Evolutionary conservation across 2,888 invertebrate species (phyloP).

Genomic region (Troides helena): DNA sequence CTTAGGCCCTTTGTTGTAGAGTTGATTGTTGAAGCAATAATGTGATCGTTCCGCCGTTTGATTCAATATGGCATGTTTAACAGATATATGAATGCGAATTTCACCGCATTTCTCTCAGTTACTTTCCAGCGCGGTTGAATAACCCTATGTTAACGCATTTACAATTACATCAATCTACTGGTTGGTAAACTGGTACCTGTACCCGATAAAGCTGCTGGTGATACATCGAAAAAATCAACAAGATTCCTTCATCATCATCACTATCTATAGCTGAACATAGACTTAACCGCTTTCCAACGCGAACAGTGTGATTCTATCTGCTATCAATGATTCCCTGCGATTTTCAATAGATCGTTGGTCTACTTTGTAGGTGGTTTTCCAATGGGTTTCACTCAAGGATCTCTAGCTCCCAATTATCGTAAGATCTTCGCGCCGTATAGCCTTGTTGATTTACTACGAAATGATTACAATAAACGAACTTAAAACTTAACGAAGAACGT

Average conservation of each 20-base stretch:
- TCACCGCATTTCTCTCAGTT: conserved; percentile 68
- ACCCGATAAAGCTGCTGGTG: neutral
- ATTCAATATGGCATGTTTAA: conserved; percentile 54
- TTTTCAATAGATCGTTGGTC: too few species aligned
- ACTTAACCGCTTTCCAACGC: too few species aligned
- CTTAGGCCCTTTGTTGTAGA: conserved; percentile 10
- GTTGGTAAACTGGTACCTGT: conserved; percentile 29
- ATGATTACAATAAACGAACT: too few species aligned
- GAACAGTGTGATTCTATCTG: too few species aligned
- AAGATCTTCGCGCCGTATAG: too few species aligned
- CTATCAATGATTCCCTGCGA: too few species aligned
- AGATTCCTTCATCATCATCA: neutral
- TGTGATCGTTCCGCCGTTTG: conserved; percentile 48
- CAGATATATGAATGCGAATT: conserved; percentile 59
- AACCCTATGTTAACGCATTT: conserved; percentile 60
- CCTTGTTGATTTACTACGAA: too few species aligned
- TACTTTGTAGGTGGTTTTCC: too few species aligned
- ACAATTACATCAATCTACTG: conserved; percentile 51
- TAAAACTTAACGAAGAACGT: too few species aligned
- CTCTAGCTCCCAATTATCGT: too few species aligned
- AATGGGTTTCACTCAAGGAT: too few species aligned
- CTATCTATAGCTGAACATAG: too few species aligned
- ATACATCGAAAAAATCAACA: neutral
- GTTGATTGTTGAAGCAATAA: conserved; percentile 11
- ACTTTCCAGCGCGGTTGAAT: conserved; percentile 72